Conservation (phyloP, 2,888 invertebrate species). For the Tupiocoris notatus region DNA sequence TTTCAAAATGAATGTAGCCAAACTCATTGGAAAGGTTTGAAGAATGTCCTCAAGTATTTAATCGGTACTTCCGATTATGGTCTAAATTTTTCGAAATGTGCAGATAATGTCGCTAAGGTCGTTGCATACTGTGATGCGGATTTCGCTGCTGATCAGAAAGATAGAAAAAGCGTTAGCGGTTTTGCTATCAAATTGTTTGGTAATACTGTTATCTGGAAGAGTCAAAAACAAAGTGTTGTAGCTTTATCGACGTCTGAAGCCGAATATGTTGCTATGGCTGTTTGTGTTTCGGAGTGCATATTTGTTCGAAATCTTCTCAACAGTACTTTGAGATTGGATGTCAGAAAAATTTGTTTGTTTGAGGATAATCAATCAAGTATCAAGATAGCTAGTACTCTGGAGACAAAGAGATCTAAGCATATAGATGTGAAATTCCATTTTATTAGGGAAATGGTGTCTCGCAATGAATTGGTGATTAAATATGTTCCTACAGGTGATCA, state of each 20-base stretch:
- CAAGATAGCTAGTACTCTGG: slow-evolving; percentile 14
- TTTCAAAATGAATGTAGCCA: slow-evolving; percentile 24
- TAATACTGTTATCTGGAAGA: slow-evolving; percentile 19
- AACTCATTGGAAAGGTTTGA: slow-evolving; percentile 22
- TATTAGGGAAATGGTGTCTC: slow-evolving; percentile 4
- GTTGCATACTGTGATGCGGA: slow-evolving; percentile 20
- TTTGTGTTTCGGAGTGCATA: slow-evolving; percentile 6
- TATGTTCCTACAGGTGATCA: slow-evolving; percentile 13
- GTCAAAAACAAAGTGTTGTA: slow-evolving; percentile 23
- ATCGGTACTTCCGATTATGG: slow-evolving; percentile 8
- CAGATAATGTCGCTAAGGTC: not conserved
- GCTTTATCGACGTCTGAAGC: slow-evolving; percentile 17
- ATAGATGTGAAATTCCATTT: slow-evolving; percentile 20
- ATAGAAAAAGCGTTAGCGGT: slow-evolving; percentile 31
- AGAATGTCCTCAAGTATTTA: slow-evolving; percentile 25
- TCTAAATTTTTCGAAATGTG: slow-evolving; percentile 12
- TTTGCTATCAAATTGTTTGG: slow-evolving; percentile 31
- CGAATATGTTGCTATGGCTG: slow-evolving; percentile 19
- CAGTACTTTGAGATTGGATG: not conserved
- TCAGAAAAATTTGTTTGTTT: slow-evolving; percentile 2
- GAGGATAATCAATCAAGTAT: slow-evolving; percentile 29
- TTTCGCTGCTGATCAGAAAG: slow-evolving; percentile 19
- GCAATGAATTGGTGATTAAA: not conserved
- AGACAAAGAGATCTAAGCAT: slow-evolving; percentile 28
- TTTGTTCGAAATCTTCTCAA: slow-evolving; percentile 2